Conservation (phyloP, 2,888 invertebrate genomes). For the Nowickia ferox region DNA sequence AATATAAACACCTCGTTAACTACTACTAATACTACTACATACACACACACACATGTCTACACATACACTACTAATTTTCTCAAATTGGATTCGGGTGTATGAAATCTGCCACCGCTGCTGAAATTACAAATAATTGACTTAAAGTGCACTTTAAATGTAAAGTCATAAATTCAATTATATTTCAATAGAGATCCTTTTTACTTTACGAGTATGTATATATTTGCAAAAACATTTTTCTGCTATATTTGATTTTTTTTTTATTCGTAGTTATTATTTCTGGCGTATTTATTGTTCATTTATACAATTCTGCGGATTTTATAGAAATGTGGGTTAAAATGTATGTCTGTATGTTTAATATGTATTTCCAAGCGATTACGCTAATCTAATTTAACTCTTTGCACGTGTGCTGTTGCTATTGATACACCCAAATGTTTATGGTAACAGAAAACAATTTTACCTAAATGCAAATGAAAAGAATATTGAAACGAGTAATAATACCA, state of each 20-base stretch:
- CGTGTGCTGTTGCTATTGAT: constrained; percentile 70
- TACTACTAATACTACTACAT: neutral
- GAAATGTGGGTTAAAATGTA: constrained; percentile 6
- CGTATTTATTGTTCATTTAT: constrained; percentile 37
- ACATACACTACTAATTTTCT: neutral
- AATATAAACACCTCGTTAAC: constrained; percentile 60
- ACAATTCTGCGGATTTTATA: constrained; percentile 32
- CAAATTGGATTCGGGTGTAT: constrained; percentile 38
- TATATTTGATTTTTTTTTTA: constrained; percentile 1
- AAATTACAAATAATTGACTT: constrained; percentile 78
- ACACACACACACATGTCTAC: neutral
- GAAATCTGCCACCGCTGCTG: constrained; percentile 44
- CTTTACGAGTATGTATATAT: neutral
- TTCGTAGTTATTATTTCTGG: constrained; percentile 2
- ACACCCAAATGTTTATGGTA: constrained; percentile 36
- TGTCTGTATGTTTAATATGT: neutral
- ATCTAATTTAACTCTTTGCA: constrained; percentile 77
- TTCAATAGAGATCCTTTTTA: constrained; percentile 74
- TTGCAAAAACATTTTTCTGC: neutral
- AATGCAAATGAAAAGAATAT: constrained; percentile 23
- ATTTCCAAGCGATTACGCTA: constrained; percentile 70
- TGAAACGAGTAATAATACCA: constrained; percentile 45
- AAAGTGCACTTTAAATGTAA: constrained; percentile 81
- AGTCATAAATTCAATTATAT: constrained; percentile 81
- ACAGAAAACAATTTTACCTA: neutral